These are phyloP conservation scores for Eupithecia dodoneata DNA, from an alignment of 2,888 invertebrate species.

Conservation along the genomic window DNA sequence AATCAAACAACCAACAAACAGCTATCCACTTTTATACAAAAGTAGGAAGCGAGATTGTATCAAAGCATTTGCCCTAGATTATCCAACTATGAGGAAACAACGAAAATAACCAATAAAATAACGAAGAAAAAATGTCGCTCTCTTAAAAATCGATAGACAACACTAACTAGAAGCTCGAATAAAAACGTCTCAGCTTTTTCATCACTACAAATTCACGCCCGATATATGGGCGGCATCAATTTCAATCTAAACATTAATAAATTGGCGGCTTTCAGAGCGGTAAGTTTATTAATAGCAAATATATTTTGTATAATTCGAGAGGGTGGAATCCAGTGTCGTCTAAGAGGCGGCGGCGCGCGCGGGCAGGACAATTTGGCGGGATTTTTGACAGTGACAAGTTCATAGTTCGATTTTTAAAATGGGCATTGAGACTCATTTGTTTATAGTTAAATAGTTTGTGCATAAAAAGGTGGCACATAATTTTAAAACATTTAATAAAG, in stretches of 20 bases:
- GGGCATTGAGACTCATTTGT: slow-evolving; percentile 1
- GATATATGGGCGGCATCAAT: slow-evolving; percentile 82
- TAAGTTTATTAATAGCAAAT: slow-evolving; percentile 78
- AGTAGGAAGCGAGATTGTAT: slow-evolving; percentile 12
- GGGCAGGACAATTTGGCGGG: slow-evolving; percentile 52
- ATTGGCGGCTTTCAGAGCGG: slow-evolving; percentile 79
- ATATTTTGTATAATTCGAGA: slow-evolving; percentile 77
- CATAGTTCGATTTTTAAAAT: neutral
- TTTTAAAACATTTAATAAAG: neutral
- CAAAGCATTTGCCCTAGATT: slow-evolving; percentile 31
- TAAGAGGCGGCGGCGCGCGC: slow-evolving; percentile 70
- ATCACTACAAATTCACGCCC: slow-evolving; percentile 78
- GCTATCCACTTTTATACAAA: neutral
- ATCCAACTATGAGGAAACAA: slow-evolving; percentile 34
- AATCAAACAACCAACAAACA: slow-evolving; percentile 9
- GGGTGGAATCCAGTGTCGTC: slow-evolving; percentile 71
- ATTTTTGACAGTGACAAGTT: slow-evolving; percentile 38
- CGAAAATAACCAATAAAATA: slow-evolving; percentile 33
- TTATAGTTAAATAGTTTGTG: neutral
- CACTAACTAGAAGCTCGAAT: slow-evolving; percentile 65
- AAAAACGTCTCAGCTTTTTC: slow-evolving; percentile 76
- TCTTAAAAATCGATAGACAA: slow-evolving; percentile 72
- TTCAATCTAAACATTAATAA: slow-evolving; percentile 83
- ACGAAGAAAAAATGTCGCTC: slow-evolving; percentile 29
- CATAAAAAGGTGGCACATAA: neutral